Evolutionary conservation across 2,888 invertebrate genomes (phyloP), one percentile per base, ranked within the genome.

Genomic region (Chrysolina americana): DNA sequence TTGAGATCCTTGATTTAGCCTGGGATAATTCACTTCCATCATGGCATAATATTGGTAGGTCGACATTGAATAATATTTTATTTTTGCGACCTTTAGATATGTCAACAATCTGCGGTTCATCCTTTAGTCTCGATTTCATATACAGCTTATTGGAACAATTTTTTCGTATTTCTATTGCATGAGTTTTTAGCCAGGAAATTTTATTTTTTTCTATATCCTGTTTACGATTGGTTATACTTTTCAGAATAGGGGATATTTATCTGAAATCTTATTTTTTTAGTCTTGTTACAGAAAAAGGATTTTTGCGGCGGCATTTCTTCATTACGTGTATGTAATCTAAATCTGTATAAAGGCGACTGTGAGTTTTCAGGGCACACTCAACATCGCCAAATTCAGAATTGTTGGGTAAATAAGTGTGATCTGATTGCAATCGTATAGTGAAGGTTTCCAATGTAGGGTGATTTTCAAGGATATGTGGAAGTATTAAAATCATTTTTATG

Each of bases 321-420:
- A 82, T 82, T 10, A 82, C 73, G 6, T 72, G 59, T 11, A 81
- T 75, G 47, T 77, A 80, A 72, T 82, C 78, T 50, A 41, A 21
- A 41, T 65, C 69, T 53, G 79, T 77, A 71, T 79, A 81, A 19
- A 82, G 65, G 73, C 70, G 59, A 68, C 68, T 71, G 5, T 80
- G 79, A 15, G 53, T 72, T 75, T 82, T 82, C 21, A 80, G 65
- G 56, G 79, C 76, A 70, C 75, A 77, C 50, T 82, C 78, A 23
- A 81, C 78, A 63, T 82, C 80, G 41, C 78, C 79, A 75, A 80
- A 82, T 23, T 82, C 75, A 15, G 71, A 71, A 66, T 82, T 78
- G 62, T 81, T 80, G n/a, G 77, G 81, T 23, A 82, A 68, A 63
- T 78, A 81, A 63, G 73, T 80, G 64, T 82, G 82, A 2, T n/a